Evolutionary conservation across 2,888 invertebrate genomes (phyloP), one percentile per base, ranked within the genome.

Genomic region (Sphaerophoria rueppellii): DNA sequence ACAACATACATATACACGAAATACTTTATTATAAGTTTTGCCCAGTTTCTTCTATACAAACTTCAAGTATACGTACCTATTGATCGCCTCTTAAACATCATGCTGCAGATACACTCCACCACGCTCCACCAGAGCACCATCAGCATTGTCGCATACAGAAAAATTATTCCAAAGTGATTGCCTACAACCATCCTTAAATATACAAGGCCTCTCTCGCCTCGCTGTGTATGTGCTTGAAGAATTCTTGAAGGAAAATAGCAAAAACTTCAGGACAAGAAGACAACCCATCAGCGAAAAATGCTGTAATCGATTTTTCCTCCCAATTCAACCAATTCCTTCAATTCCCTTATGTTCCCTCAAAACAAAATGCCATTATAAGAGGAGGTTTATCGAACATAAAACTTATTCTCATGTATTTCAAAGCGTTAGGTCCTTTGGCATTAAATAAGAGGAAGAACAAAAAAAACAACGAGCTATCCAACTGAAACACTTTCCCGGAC

Each of bases 321-420:
- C 72, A 67, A 52, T 67, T 37, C 63, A 37, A 40, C 37, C 37
- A 12, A 40, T 35, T 35, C 16, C 37, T 50, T 34, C 12, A n/a
- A 57, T 4, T 35, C 24, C 48, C 35, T 9, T n/a, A 4, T 4
- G 14, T 34, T 16, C 37, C 12, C 40, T 6, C 9, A 7, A 16
- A 24, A 35, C 63, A 63, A 34, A 52, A 67, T 52, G 52, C 52
- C 40, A 67, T 67, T 67, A 67, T 52, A 67, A 37, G 37, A 67
- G 35, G 65, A 67, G 48, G 63, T 71, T 81, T 81, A 72, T 81
- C 76, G 76, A 76, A 76, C 58, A 81, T 71, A 58, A 71, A 81
- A 75, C 75, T 80, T 73, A 67, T 55, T 55, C 48, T 61, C 55
- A 35, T 72, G 65, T 69, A 58, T 63, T 57, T 58, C 78, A 63